Evolutionary conservation across 1,140 invertebrate genomes (phyloP).

Genomic region (Oryctes rhinoceros): DNA sequence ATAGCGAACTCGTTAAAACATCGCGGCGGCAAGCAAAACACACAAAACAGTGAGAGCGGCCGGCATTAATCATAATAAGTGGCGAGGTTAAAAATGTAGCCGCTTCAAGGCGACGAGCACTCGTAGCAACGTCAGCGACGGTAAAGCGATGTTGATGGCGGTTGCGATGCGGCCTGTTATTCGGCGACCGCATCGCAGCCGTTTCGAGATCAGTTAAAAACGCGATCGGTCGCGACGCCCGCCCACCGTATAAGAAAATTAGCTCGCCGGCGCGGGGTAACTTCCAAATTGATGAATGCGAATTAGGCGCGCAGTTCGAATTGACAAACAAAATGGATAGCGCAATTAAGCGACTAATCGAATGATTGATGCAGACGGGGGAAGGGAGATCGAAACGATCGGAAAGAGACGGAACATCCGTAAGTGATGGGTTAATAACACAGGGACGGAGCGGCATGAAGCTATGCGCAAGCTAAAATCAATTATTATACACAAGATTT

Average conservation of each 20-base stretch:
- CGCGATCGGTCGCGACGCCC: not conserved
- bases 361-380: slow-evolving; percentile 54
- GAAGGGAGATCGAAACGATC: not conserved
- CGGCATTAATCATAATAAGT: slow-evolving; percentile 33
- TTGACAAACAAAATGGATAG: slow-evolving; percentile 57
- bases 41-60: not conserved
- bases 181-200: not conserved
- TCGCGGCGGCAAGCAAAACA: not conserved
- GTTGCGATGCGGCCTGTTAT: not conserved
- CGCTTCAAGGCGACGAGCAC: not conserved
- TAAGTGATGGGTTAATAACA: slow-evolving; percentile 5
- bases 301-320: slow-evolving; percentile 49
- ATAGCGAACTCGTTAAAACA: slow-evolving; percentile 24
- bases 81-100: slow-evolving; percentile 29
- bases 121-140: not conserved
- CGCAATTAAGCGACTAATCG: slow-evolving; percentile 57
- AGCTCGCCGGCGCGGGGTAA: slow-evolving; percentile 38
- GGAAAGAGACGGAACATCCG: not conserved
- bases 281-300: slow-evolving; percentile 53
- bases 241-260: slow-evolving; percentile 8
- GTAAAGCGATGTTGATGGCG: not conserved
- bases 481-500: not conserved
- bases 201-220: not conserved
- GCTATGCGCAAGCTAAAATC: not conserved
- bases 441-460: not conserved